Evolutionary conservation across 2,113 vertebrate genomes (phyloP).

Genomic region (Terrapene triunguis): DNA sequence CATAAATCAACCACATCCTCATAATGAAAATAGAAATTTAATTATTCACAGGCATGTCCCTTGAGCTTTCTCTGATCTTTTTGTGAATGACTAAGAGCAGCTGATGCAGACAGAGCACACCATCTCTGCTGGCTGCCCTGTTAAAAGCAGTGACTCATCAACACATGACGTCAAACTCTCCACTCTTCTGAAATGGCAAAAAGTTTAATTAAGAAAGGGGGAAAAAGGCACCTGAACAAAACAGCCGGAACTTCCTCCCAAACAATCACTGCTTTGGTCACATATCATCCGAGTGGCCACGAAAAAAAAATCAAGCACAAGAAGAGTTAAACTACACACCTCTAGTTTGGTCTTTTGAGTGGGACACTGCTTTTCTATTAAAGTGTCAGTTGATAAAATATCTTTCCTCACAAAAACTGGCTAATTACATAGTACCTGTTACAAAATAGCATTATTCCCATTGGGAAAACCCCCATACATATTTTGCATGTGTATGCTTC

Average conservation of each 20-base stretch:
- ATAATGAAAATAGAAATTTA: conserved; percentile 82
- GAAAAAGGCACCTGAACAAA: conserved; percentile 53
- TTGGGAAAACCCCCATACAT: not conserved
- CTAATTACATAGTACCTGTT: not conserved
- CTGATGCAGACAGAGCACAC: conserved; percentile 72
- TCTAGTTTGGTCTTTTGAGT: not conserved
- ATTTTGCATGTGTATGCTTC: rapidly evolving
- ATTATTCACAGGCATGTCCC: conserved; percentile 80
- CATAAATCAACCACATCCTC: conserved; percentile 54
- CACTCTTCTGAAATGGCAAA: conserved; percentile 65
- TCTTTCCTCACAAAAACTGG: not conserved
- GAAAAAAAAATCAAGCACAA: not conserved
- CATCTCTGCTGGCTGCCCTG: conserved; percentile 67
- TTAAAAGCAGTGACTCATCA: conserved; percentile 79
- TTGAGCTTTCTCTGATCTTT: conserved; percentile 74
- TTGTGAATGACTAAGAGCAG: conserved; percentile 82
- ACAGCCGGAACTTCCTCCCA: conserved; percentile 73
- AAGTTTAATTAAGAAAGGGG: conserved; percentile 72
- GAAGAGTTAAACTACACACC: not conserved
- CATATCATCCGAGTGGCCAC: conserved; percentile 42
- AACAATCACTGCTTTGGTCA: not conserved
- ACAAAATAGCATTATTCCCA: not conserved
- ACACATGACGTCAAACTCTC: conserved; percentile 78
- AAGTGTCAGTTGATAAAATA: not conserved
- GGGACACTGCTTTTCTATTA: not conserved